Conservation (phyloP, 2,888 invertebrate species). For the Epinotia demarniana region DNA sequence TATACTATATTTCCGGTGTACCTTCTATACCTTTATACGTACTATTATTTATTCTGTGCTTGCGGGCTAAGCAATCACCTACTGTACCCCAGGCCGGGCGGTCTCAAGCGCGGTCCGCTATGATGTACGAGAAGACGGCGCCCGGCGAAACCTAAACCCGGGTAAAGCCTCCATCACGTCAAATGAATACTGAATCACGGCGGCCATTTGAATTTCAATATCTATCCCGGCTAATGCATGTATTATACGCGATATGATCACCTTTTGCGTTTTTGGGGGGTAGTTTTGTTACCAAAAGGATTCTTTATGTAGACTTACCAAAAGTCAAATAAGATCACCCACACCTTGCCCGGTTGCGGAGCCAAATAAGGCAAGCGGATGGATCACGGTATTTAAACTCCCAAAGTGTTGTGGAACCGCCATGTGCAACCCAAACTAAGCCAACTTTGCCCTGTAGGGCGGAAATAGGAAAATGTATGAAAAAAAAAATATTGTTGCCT, state of each 20-base stretch:
- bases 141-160: slow-evolving; percentile 83
- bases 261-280: slow-evolving; percentile 35
- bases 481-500: too few species aligned
- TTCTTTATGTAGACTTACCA: background rate
- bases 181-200: slow-evolving; percentile 84
- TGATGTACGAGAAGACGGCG: slow-evolving; percentile 84
- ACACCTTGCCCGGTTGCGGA: too few species aligned
- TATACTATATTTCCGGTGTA: too few species aligned
- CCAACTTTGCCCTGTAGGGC: too few species aligned
- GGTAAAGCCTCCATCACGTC: slow-evolving; percentile 83
- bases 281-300: slow-evolving; percentile 18
- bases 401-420: too few species aligned
- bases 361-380: too few species aligned
- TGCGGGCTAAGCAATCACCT: slow-evolving; percentile 13
- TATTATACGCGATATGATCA: slow-evolving; percentile 48
- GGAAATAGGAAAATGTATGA: too few species aligned
- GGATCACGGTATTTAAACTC: too few species aligned
- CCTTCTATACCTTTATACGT: too few species aligned
- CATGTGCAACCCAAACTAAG: too few species aligned
- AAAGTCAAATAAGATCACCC: too few species aligned
- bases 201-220: slow-evolving; percentile 83
- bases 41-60: background rate
- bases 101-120: slow-evolving; percentile 76
- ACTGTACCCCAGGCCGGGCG: slow-evolving; percentile 53
- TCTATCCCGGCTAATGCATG: slow-evolving; percentile 68